Percentiles rank a stretch among this genome's conserved stretches.
phyloP scores from a whole-genome alignment of 2,888 invertebrate species.

The Fabriciana adippe region DNA sequence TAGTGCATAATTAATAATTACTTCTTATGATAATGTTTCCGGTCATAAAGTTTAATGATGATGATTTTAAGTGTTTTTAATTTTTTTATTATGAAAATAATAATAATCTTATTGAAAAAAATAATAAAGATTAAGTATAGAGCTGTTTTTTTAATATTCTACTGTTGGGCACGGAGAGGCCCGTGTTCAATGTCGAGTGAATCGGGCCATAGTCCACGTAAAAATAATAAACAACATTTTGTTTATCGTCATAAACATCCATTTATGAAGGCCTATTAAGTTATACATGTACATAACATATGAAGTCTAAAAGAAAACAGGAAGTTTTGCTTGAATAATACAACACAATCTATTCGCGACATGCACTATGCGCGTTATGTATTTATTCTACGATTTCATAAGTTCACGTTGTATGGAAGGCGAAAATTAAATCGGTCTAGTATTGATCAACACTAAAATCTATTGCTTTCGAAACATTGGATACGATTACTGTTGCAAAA shows the following conservation, averaged over 20 bases:
- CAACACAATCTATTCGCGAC: constrained; percentile 20
- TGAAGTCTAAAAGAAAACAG: constrained; percentile 30
- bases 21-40: constrained; percentile 29
- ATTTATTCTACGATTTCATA: constrained; percentile 26
- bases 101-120: no score
- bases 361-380: constrained; percentile 12
- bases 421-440: constrained; percentile 33
- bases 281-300: constrained; percentile 14
- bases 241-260: constrained; percentile 4
- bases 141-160: no score
- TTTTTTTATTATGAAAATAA: no score
- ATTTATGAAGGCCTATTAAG: constrained; percentile 10
- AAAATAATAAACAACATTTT: background rate
- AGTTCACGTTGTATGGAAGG: constrained; percentile 25
- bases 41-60: constrained; percentile 24
- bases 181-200: no score
- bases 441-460: constrained; percentile 33
- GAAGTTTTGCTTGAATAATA: constrained; percentile 23
- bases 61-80: no score
- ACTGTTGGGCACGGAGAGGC: no score
- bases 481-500: constrained; percentile 35
- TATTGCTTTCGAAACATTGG: constrained; percentile 30
- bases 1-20: constrained; percentile 40
- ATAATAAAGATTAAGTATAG: no score
- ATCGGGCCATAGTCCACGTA: no score